A percentile compares a stretch with the other conserved stretches of the same genome.
Evolutionary conservation across 1,140 invertebrate species (phyloP).

Genomic region (Neotoxoptera formosana): DNA sequence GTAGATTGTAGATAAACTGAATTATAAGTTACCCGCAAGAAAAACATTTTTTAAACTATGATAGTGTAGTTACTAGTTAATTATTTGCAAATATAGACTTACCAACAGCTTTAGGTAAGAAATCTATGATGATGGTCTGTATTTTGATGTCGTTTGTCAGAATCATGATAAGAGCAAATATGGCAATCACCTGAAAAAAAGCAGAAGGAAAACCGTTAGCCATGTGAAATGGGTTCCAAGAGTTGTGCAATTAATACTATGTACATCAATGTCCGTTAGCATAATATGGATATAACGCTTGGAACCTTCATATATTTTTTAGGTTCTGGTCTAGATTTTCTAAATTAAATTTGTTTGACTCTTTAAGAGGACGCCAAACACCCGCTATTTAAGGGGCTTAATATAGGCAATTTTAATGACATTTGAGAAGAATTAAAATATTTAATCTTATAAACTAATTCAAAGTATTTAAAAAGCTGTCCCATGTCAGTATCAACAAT

Average conservation of each 20-base stretch:
- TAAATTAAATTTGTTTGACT: not conserved
- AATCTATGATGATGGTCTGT: constrained; percentile 75
- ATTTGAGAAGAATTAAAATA: no score
- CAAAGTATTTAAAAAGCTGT: no score
- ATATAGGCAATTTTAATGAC: not conserved
- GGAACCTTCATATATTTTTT: not conserved
- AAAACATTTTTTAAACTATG: not conserved
- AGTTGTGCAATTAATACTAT: not conserved
- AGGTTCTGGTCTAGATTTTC: not conserved
- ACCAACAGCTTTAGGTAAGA: constrained; percentile 66
- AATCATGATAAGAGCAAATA: constrained; percentile 61
- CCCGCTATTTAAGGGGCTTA: not conserved
- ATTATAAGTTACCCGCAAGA: not conserved
- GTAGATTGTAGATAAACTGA: not conserved
- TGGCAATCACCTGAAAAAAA: constrained; percentile 60
- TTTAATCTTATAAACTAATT: no score
- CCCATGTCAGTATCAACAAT: no score
- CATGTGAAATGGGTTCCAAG: not conserved
- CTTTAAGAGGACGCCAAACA: not conserved
- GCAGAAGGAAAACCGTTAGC: not conserved
- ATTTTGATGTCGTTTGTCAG: constrained; percentile 70
- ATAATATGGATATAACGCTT: not conserved
- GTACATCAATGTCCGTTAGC: not conserved
- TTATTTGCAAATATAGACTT: constrained; percentile 48
- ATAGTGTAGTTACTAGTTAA: not conserved